Evolutionary conservation across 2,888 invertebrate genomes (phyloP), one percentile per base, ranked within the genome.

Genomic region (Phanerotoma sp.): DNA sequence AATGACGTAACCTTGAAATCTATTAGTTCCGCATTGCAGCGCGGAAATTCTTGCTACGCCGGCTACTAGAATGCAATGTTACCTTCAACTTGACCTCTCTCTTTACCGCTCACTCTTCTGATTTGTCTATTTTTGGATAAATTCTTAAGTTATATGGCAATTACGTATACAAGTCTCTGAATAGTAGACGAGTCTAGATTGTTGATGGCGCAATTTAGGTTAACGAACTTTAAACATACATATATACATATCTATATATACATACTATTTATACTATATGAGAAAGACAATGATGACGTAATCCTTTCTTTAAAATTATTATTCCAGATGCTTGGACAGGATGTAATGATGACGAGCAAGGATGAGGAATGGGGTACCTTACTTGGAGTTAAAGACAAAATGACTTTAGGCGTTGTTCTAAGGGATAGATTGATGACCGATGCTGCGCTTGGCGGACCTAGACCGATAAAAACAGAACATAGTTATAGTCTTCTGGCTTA

Each of bases 381-480:
- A 69, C 81, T 87, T 66, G 85, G 84, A 65, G 82, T 66, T 0
- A 65, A 66, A 20, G 70, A 72, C 21, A 71, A 67, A 57, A 66
- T 66, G 7, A 68, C 68, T 28, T 79, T 82, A 46, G 84, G 83
- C 20, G 89, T 94, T 60, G 88, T 95, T 50, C 82, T 94, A 22
- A 90, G 94, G 78, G 95, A 95, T 79, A 84, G 91, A 71, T 83
- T 95, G 67, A 92, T 93, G 87, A 91, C 92, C 10, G 93, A 92
- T 69, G 93, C 94, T 4, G 87, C 89, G 18, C 82, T 93, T 48
- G 90, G 90, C 62, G 80, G 80, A 25, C 73, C 73, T 41, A 86
- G 88, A 48, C 93, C 93, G 63, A 94, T 95, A 75, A 93, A 94
- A 80, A 87, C 89, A 60, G 94, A 95, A 79, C 95, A 95, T 82